Evolutionary conservation across 2,888 invertebrate genomes (phyloP).

Genomic region (Folsomia candida): DNA sequence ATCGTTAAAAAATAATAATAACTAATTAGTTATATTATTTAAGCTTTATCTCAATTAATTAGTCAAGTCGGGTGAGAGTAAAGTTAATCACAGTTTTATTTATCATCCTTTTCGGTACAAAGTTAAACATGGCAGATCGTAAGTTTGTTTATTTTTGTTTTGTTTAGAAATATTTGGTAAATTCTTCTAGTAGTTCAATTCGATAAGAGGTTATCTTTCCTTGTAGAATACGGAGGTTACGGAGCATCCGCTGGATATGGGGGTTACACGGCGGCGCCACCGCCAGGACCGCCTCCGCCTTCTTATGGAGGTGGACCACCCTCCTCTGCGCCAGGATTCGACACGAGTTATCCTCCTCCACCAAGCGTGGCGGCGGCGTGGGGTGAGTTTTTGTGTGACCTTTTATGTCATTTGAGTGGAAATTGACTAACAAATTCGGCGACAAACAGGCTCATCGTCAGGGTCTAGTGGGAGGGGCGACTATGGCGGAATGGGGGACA

Average conservation of each 20-base stretch:
- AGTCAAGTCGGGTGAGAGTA: no score
- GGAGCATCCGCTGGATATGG: not conserved
- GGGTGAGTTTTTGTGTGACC: no score
- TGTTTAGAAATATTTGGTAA: not conserved
- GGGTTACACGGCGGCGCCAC: not conserved
- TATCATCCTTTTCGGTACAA: no score
- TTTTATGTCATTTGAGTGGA: no score
- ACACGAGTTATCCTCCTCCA: constrained; percentile 9
- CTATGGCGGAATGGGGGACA: no score
- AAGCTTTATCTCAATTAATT: no score
- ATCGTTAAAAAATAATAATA: no score
- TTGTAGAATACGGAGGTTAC: not conserved
- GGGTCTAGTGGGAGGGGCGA: not conserved
- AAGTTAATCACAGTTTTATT: no score
- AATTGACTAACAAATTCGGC: no score
- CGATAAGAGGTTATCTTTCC: not conserved
- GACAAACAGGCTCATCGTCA: not conserved
- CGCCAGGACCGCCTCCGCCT: not conserved
- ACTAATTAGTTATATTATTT: no score
- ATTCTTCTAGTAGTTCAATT: not conserved
- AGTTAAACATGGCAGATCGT: no score
- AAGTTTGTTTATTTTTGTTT: not conserved
- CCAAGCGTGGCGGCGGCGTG: not conserved
- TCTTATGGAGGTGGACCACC: not conserved
- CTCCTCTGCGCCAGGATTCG: not conserved